These are phyloP conservation scores for Leptopterna dolabrata DNA, from an alignment of 2,888 invertebrate species.

Conservation along the genomic window DNA sequence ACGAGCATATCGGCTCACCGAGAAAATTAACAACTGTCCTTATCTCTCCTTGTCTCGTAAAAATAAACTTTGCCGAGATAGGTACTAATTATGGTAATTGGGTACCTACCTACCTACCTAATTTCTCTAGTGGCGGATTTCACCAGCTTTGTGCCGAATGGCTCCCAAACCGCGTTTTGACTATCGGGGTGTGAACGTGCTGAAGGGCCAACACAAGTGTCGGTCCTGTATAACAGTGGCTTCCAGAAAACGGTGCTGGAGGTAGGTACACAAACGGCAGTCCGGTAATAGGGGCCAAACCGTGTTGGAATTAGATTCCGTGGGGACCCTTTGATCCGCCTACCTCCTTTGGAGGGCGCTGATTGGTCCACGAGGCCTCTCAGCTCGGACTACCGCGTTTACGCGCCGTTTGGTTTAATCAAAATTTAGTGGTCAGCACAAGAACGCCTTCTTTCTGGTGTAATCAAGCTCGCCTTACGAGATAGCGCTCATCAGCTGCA, in stretches of 20 bases:
- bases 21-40: too few species aligned
- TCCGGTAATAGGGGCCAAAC: conserved; percentile 29
- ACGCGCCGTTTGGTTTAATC: conserved; percentile 45
- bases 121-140: not conserved
- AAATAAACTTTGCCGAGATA: too few species aligned
- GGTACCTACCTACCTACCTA: too few species aligned
- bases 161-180: not conserved
- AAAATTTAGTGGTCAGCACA: conserved; percentile 9
- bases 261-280: conserved; percentile 1
- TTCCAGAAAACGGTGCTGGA: not conserved
- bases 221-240: not conserved
- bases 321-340: conserved; percentile 30
- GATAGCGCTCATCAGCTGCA: too few species aligned
- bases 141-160: not conserved
- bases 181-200: not conserved
- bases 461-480: too few species aligned
- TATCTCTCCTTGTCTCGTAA: too few species aligned
- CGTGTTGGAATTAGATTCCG: conserved; percentile 41
- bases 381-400: conserved; percentile 9
- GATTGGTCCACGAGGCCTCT: conserved; percentile 38
- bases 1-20: too few species aligned
- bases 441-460: too few species aligned
- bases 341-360: conserved; percentile 33
- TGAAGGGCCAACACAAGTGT: not conserved
- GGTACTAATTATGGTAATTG: too few species aligned